A percentile compares a stretch with the other conserved stretches of the same genome.
Evolutionary conservation across 2,888 invertebrate genomes (phyloP).

Genomic region (Hirtodrosophila alboralis): DNA sequence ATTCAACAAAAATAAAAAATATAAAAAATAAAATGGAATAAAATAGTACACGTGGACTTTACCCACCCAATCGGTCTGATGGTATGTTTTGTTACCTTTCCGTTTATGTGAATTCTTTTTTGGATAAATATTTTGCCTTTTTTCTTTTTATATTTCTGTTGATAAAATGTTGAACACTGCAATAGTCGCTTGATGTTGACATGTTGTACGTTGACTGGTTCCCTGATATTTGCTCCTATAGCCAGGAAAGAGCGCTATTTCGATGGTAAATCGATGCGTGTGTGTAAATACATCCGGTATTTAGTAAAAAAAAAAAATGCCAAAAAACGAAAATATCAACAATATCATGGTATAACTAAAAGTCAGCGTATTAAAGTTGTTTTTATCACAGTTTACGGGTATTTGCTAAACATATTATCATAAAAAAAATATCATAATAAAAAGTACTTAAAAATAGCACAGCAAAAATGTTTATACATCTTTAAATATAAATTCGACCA

Average conservation of each 20-base stretch:
- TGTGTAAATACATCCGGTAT: conserved; percentile 17
- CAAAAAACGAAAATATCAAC: conserved; percentile 11
- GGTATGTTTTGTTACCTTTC: conserved; percentile 47
- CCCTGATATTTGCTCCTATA: conserved; percentile 5
- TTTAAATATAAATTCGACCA: too few relatives aligned
- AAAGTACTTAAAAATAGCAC: too few relatives aligned
- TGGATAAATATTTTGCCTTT: conserved; percentile 44
- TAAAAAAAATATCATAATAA: too few relatives aligned
- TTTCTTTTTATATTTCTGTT: conserved; percentile 31
- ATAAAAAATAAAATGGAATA: conserved; percentile 24
- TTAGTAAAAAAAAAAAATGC: too few relatives aligned
- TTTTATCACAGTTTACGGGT: neutral
- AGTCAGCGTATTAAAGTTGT: conserved; percentile 5
- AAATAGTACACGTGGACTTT: conserved; percentile 29
- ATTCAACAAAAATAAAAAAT: conserved; percentile 36
- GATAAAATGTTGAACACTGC: conserved; percentile 65
- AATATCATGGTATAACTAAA: neutral
- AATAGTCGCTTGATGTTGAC: conserved; percentile 39
- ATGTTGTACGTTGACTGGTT: conserved; percentile 17
- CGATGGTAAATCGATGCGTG: conserved; percentile 15
- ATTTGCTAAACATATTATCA: too few relatives aligned
- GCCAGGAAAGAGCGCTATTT: conserved; percentile 1
- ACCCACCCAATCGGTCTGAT: conserved; percentile 16
- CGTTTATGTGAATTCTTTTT: conserved; percentile 38
- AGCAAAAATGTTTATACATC: too few relatives aligned